phyloP scores from a whole-genome alignment of 2,888 invertebrate genomes.

The Cephus nigrinus region DNA sequence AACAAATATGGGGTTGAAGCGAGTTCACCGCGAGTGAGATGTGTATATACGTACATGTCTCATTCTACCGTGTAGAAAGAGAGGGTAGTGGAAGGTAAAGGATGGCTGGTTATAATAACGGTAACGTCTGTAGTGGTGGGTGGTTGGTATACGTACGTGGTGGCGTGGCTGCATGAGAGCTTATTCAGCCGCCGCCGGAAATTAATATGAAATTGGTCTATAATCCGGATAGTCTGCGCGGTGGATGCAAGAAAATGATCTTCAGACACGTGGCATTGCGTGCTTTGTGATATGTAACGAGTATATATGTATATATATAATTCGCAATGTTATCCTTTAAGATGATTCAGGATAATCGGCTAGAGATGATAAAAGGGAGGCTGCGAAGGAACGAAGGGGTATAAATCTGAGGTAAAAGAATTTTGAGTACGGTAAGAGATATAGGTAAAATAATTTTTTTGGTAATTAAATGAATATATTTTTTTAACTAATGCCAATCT shows the following conservation, averaged over 20 bases:
- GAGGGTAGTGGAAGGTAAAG: not conserved
- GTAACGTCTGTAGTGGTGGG: not conserved
- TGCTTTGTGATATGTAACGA: slow-evolving; percentile 17
- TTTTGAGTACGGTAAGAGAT: not conserved
- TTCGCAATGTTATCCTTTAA: not conserved
- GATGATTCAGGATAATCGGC: not conserved
- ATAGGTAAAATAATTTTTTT: too few relatives aligned
- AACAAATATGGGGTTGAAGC: slow-evolving; percentile 33
- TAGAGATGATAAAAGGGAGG: not conserved
- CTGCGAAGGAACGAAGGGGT: not conserved
- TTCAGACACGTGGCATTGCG: slow-evolving; percentile 43
- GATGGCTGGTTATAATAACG: not conserved
- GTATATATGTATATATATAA: not conserved
- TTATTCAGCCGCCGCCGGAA: slow-evolving; percentile 31
- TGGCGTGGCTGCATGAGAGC: not conserved
- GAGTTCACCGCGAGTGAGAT: not conserved
- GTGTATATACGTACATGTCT: too few relatives aligned
- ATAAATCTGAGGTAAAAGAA: not conserved
- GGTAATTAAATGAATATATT: too few relatives aligned
- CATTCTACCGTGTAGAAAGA: not conserved
- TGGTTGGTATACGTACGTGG: not conserved
- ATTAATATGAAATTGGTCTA: slow-evolving; percentile 48
- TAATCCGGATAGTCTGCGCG: slow-evolving; percentile 44
- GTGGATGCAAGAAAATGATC: slow-evolving; percentile 46
- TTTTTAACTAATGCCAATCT: too few relatives aligned